These are phyloP conservation scores for Hoplodrina ambigua DNA, from an alignment of 2,888 invertebrate genomes.

Conservation along the genomic window DNA sequence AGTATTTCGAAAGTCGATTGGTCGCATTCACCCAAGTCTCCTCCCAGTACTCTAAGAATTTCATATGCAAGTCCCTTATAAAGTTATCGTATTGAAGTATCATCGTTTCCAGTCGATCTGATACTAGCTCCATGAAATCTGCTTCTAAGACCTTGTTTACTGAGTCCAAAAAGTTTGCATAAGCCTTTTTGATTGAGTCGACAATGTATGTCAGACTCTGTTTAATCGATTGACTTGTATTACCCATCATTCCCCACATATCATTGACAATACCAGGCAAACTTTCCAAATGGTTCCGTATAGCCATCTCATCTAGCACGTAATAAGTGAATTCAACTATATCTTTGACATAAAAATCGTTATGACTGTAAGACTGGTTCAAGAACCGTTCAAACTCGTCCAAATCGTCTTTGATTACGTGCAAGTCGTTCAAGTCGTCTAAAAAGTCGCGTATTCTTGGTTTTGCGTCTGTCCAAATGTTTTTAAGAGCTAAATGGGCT, in stretches of 20 bases:
- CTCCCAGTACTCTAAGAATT: constrained; percentile 92
- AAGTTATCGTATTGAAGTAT: constrained; percentile 95
- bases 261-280: constrained; percentile 95
- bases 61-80: constrained; percentile 94
- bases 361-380: constrained; percentile 94
- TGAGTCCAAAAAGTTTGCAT: constrained; percentile 93
- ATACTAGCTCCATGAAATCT: constrained; percentile 93
- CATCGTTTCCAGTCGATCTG: constrained; percentile 92
- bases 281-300: constrained; percentile 94
- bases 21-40: constrained; percentile 93
- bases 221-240: constrained; percentile 94
- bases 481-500: constrained; percentile 91
- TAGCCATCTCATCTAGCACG: constrained; percentile 94
- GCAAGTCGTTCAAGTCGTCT: constrained; percentile 93
- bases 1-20: constrained; percentile 92
- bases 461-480: constrained; percentile 94
- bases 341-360: constrained; percentile 96
- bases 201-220: constrained; percentile 94
- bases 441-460: constrained; percentile 93
- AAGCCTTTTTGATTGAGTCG: constrained; percentile 93
- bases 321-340: constrained; percentile 93
- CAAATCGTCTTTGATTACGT: constrained; percentile 93
- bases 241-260: constrained; percentile 96
- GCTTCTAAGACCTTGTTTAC: constrained; percentile 93
- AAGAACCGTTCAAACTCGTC: constrained; percentile 92